Evolutionary conservation across 2,113 vertebrate genomes (phyloP).

Genomic region (Apteryx mantelli): DNA sequence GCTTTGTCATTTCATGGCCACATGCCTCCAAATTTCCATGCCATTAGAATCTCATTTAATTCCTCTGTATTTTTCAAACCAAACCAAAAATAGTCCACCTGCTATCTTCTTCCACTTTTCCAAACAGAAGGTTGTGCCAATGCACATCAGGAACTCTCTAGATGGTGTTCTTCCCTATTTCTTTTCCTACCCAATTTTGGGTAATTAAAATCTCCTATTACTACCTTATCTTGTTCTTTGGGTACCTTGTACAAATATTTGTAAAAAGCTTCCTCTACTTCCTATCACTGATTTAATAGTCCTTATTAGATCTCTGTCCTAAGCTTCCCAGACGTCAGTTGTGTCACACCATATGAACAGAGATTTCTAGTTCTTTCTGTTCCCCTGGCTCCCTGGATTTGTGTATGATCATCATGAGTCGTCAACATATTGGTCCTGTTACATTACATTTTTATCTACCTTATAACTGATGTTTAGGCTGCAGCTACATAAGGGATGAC

Average conservation of each 20-base stretch:
- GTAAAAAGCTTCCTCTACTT: background rate
- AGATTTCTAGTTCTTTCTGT: conserved; percentile 24
- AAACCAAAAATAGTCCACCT: background rate
- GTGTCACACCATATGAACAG: conserved; percentile 27
- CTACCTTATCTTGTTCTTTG: background rate
- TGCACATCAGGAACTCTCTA: background rate
- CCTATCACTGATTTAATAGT: background rate
- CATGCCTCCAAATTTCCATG: background rate
- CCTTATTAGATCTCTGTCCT: background rate
- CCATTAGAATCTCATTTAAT: background rate
- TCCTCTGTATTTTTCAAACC: background rate
- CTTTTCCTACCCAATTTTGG: background rate
- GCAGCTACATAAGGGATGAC: background rate
- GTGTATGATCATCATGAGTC: background rate
- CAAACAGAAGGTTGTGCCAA: background rate
- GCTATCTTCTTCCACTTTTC: background rate
- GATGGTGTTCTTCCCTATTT: background rate
- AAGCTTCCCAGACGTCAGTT: background rate
- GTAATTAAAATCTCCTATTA: background rate
- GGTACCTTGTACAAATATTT: background rate
- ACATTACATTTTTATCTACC: conserved; percentile 18
- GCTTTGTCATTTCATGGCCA: background rate
- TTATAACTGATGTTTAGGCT: background rate
- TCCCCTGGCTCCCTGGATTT: background rate
- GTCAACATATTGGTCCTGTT: background rate